Conservation (phyloP, 2,888 invertebrate genomes). For the Thymelicus sylvestris region DNA sequence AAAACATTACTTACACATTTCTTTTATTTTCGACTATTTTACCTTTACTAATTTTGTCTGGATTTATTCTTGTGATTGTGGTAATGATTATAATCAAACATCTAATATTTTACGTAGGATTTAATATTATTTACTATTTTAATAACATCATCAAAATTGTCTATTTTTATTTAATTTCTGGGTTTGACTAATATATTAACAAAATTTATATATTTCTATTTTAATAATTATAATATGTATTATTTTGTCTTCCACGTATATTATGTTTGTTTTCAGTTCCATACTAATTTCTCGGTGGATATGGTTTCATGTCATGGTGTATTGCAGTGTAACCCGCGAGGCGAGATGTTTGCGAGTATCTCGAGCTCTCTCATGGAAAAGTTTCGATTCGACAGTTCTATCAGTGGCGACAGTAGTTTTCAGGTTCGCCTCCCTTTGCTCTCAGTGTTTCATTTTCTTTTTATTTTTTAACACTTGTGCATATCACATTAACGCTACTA, state of each 20-base stretch:
- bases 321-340: conserved; percentile 89
- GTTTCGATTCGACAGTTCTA: conserved; percentile 90
- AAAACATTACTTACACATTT: no score
- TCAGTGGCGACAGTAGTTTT: conserved; percentile 90
- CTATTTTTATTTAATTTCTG: neutral
- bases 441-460: conserved; percentile 60
- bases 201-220: conserved; percentile 41
- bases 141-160: conserved; percentile 2
- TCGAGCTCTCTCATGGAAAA: conserved; percentile 92
- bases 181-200: conserved; percentile 13
- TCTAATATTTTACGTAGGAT: no score
- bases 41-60: no score
- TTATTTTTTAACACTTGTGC: conserved; percentile 20
- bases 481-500: conserved; percentile 27
- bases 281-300: conserved; percentile 48
- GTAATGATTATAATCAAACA: no score
- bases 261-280: conserved; percentile 62
- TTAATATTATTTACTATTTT: neutral
- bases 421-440: conserved; percentile 86
- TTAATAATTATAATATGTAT: conserved; percentile 40
- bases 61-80: no score
- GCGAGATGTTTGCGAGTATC: conserved; percentile 93
- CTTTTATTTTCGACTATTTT: no score
- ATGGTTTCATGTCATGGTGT: conserved; percentile 60
- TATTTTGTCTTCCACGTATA: conserved; percentile 48